Evolutionary conservation across 2,113 vertebrate species (phyloP).

Genomic region (Hyaena hyaena): DNA sequence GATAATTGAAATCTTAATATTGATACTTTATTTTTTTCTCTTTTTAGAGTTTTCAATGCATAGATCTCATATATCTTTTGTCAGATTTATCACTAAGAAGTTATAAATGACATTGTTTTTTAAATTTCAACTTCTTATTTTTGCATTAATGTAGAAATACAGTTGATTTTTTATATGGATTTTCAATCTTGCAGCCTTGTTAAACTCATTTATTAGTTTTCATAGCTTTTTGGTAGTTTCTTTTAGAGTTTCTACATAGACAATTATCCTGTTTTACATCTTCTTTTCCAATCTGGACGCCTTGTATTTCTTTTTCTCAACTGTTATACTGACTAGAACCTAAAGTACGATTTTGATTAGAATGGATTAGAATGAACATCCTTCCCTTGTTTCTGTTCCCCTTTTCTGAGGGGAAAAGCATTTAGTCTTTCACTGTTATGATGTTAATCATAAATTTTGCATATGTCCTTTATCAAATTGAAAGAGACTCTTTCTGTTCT

Average conservation of each 20-base stretch:
- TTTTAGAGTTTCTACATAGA: not conserved
- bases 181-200: not conserved
- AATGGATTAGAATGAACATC: not conserved
- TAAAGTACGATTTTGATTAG: not conserved
- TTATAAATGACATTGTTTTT: not conserved
- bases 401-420: not conserved
- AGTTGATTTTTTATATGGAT: not conserved
- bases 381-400: not conserved
- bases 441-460: not conserved
- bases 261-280: not conserved
- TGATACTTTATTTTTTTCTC: constrained; percentile 8
- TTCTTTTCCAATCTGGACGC: not conserved
- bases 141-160: not conserved
- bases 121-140: not conserved
- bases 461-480: not conserved
- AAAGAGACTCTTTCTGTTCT: not conserved
- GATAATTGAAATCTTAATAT: constrained; percentile 9
- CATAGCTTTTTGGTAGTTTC: not conserved
- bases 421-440: not conserved
- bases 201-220: not conserved
- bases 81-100: not conserved
- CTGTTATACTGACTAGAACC: not conserved
- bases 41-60: not conserved
- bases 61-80: not conserved
- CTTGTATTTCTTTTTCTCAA: not conserved